Evolutionary conservation across 1,140 invertebrate genomes (phyloP).

Genomic region (Tribolium castaneum): DNA sequence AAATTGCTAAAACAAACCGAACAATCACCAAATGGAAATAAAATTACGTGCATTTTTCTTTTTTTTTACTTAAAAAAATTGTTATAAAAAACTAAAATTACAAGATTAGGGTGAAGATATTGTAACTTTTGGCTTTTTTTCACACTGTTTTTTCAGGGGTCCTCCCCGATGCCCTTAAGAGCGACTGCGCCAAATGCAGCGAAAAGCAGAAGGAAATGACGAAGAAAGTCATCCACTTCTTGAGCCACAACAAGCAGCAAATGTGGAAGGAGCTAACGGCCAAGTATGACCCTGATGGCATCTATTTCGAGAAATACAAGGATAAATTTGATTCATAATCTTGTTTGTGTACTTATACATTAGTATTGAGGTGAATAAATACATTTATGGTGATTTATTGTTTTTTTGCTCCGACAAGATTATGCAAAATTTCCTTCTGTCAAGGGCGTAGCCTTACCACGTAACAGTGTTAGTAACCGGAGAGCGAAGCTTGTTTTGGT

Average conservation of each 20-base stretch:
- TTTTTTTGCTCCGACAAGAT: not conserved
- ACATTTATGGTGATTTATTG: not conserved
- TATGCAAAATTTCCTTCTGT: not conserved
- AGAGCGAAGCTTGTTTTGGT: not conserved
- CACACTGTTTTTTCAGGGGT: constrained; percentile 56
- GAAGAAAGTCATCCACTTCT: constrained; percentile 58
- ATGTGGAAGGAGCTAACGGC: constrained; percentile 60
- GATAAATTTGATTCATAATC: constrained; percentile 33
- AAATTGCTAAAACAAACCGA: too few relatives aligned
- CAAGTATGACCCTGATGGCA: constrained; percentile 63
- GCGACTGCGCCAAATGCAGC: constrained; percentile 63
- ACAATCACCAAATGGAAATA: too few relatives aligned
- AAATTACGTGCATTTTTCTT: too few relatives aligned
- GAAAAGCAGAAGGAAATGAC: constrained; percentile 59
- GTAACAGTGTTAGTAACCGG: not conserved
- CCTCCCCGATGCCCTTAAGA: constrained; percentile 62
- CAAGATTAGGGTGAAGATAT: too few relatives aligned
- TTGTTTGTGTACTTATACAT: not conserved
- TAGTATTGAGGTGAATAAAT: not conserved
- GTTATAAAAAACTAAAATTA: too few relatives aligned
- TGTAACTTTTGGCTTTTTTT: too few relatives aligned
- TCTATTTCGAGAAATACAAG: constrained; percentile 58
- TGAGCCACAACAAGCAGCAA: constrained; percentile 60
- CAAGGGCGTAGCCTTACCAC: not conserved
- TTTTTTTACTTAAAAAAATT: too few relatives aligned